Base-by-base conservation (phyloP, 37 sponge, comb jelly and placozoan genomes). In the Ianthella basta region DNA sequence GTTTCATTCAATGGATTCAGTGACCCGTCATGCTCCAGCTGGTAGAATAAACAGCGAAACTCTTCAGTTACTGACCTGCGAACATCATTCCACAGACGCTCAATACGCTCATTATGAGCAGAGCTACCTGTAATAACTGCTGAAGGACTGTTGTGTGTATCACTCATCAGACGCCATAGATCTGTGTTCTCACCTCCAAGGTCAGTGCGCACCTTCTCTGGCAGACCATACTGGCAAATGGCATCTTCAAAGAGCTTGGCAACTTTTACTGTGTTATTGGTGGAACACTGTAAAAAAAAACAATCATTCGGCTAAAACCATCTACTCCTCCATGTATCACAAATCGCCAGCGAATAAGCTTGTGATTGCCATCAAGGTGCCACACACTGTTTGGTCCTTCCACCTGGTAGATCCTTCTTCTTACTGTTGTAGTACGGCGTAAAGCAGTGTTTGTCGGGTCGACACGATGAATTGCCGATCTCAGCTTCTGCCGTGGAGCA, bases 261-360 rank as follows among this genome's bases (percentile, higher is more conserved):
- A 5, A 91, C 91, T 35, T 84, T 91, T 20, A 3, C 38, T 55
- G 87, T 54, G 29, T 55, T 40, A 50, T 91, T 91, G 73, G 87
- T 87, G 41, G 78, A 55, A 13, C 81, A 33, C 12, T 40, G 25
- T 6, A 8, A 5, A n/a, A n/a, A n/a, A n/a, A n/a, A n/a, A n/a
- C n/a, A n/a, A n/a, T n/a, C n/a, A n/a, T n/a, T n/a, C n/a, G n/a
- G n/a, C n/a, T n/a, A n/a, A 35, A 91, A 20, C 87, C 91, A 80
- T 91, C 91, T 24, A 91, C 36, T 0, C 77, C 83, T 5, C 87
- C 91, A 87, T 91, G 91, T 3, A 91, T 79, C 2, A 91, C 87
- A 61, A 91, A 30, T 23, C 82, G 36, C 91, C 91, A 90, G 15
- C 91, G 21, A 59, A 90, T 72, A 2, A 90, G 79, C 4, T 67